These are phyloP conservation scores for Cardiocondyla obscurior DNA, from an alignment of 1,140 invertebrate genomes.

Conservation along the genomic window DNA sequence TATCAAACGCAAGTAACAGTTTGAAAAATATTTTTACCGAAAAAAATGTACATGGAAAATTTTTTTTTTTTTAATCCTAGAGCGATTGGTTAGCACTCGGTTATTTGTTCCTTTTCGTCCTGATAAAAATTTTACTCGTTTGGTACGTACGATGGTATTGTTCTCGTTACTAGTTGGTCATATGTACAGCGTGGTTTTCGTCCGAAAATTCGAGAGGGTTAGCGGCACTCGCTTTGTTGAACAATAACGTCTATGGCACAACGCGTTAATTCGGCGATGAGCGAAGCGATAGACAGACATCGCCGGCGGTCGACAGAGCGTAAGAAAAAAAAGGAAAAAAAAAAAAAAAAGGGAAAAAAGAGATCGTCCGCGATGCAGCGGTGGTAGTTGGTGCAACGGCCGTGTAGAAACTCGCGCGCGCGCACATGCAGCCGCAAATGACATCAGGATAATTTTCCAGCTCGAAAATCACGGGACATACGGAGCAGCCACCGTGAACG, in stretches of 20 bases:
- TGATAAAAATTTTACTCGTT: too few species aligned
- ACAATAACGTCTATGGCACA: background rate
- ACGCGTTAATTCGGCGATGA: conserved; percentile 14
- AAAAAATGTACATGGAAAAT: too few species aligned
- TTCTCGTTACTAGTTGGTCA: background rate
- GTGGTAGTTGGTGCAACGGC: conserved; percentile 34
- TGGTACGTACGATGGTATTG: too few species aligned
- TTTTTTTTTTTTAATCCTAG: too few species aligned
- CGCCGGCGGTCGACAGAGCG: background rate
- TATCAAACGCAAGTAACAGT: too few species aligned
- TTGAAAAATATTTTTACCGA: too few species aligned
- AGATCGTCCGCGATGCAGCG: conserved; percentile 17
- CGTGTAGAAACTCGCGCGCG: background rate
- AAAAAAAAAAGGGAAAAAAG: conserved; percentile 13
- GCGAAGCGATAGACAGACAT: conserved; percentile 15
- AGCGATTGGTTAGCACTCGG: too few species aligned
- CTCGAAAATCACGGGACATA: conserved; percentile 75
- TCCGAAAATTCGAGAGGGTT: background rate
- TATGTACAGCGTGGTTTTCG: too few species aligned
- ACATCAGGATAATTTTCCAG: conserved; percentile 77
- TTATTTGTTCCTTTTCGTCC: too few species aligned
- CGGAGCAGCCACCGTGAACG: conserved; percentile 55
- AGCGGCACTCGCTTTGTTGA: background rate
- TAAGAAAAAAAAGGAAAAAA: conserved; percentile 5
- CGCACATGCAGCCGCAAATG: conserved; percentile 66